Conservation (phyloP, 2,888 invertebrate species). For the Sussaba pulchella region DNA sequence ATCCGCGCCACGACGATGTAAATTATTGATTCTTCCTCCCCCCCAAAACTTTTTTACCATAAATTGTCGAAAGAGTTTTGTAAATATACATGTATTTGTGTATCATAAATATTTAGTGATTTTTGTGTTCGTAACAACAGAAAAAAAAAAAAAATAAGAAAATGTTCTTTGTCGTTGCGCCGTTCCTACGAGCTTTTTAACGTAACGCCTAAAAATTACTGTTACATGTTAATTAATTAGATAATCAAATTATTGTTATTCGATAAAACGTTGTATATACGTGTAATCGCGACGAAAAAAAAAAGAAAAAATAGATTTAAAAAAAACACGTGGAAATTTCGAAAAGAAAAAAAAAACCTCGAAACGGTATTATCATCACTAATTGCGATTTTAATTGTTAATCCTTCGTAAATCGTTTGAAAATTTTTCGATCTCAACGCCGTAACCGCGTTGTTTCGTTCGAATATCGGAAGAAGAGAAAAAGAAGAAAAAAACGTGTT, state of each 20-base stretch:
- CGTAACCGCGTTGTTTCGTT: constrained; percentile 31
- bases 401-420: constrained; percentile 28
- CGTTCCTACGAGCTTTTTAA: constrained; percentile 68
- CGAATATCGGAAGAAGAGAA: too few relatives aligned
- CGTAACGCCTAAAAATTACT: constrained; percentile 63
- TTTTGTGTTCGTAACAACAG: constrained; percentile 36
- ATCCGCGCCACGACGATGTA: constrained; percentile 59
- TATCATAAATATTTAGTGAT: constrained; percentile 51
- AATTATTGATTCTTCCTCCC: constrained; percentile 41
- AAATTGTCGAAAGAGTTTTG: constrained; percentile 42
- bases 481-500: constrained; percentile 25
- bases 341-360: too few relatives aligned
- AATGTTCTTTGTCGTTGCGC: constrained; percentile 59
- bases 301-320: constrained; percentile 35
- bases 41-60: constrained; percentile 44
- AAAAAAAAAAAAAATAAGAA: too few relatives aligned
- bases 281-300: constrained; percentile 43
- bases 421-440: constrained; percentile 40
- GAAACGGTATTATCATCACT: constrained; percentile 46
- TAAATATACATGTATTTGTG: constrained; percentile 55
- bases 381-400: constrained; percentile 41
- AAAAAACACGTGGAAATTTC: too few relatives aligned
- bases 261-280: constrained; percentile 56
- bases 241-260: constrained; percentile 66
- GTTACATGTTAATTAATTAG: constrained; percentile 64